Percentiles rank a stretch among this genome's conserved stretches.
These are phyloP conservation scores for Falco biarmicus DNA, from an alignment of 2,797 vertebrate species.

Conservation along the genomic window DNA sequence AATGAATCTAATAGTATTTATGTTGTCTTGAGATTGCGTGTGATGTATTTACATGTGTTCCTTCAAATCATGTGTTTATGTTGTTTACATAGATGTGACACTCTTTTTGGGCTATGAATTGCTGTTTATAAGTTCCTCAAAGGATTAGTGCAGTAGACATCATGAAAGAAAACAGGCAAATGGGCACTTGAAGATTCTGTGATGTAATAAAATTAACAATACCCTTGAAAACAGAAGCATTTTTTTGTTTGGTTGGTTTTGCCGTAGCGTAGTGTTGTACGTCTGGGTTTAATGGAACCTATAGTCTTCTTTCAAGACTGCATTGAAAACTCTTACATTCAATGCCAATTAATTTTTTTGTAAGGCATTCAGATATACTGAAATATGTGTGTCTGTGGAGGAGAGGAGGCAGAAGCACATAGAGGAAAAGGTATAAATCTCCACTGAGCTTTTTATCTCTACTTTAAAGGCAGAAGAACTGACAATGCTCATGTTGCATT, in stretches of 20 bases:
- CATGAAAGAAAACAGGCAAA: not conserved
- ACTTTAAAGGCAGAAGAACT: not conserved
- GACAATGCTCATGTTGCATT: not conserved
- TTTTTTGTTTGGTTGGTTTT: not conserved
- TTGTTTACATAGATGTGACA: not conserved
- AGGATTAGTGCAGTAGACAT: not conserved
- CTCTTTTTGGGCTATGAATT: not conserved
- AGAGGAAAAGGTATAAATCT: not conserved
- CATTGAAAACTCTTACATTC: not conserved
- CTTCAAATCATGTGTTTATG: not conserved
- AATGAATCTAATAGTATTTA: not conserved
- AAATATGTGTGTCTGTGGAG: not conserved
- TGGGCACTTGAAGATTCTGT: not conserved
- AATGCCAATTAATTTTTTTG: not conserved
- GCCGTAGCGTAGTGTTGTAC: accelerated
- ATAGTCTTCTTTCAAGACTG: accelerated
- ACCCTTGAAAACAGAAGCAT: not conserved
- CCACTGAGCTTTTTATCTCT: not conserved
- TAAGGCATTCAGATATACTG: not conserved
- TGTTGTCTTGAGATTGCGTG: not conserved
- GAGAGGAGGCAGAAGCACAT: not conserved
- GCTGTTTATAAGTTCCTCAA: not conserved
- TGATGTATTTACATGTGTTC: not conserved
- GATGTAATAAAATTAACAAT: not conserved
- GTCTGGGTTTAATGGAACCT: not conserved